A percentile compares a stretch with the other conserved stretches of the same genome.
Evolutionary conservation across 1,140 invertebrate genomes (phyloP).

Genomic region (Danaus plexippus): DNA sequence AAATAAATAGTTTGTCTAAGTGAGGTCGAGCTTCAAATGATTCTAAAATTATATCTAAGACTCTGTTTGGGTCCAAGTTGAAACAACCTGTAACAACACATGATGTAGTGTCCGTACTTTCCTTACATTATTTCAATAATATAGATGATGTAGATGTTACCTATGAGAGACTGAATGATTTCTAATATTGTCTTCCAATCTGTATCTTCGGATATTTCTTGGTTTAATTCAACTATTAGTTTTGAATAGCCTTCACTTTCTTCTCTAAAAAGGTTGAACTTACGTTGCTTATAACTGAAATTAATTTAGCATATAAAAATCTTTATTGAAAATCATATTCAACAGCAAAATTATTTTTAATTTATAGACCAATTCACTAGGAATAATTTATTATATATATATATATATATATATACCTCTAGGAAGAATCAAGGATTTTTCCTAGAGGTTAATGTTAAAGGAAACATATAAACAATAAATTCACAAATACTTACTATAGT

Average conservation of each 20-base stretch:
- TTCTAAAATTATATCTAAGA: conserved; percentile 96
- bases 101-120: background rate
- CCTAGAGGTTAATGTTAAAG: no score
- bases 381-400: no score
- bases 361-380: no score
- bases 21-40: conserved; percentile 93
- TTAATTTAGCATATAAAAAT: conserved; percentile 8
- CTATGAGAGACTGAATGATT: conserved; percentile 93
- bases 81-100: conserved; percentile 87
- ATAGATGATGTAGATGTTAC: conserved; percentile 65
- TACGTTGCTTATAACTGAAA: conserved; percentile 98
- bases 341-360: background rate
- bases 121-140: background rate
- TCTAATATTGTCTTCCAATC: conserved; percentile 79
- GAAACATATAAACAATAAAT: conserved; percentile 8
- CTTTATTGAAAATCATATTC: conserved; percentile 6
- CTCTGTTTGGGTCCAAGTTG: conserved; percentile 98
- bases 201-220: conserved; percentile 81
- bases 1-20: conserved; percentile 84
- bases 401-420: no score
- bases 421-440: no score
- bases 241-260: conserved; percentile 99
- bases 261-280: conserved; percentile 98
- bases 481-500: conserved; percentile 87
- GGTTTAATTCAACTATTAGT: conserved; percentile 95